Evolutionary conservation across 2,113 vertebrate species (phyloP), one percentile per base, ranked within the genome.

Genomic region (Lathamus discolor): DNA sequence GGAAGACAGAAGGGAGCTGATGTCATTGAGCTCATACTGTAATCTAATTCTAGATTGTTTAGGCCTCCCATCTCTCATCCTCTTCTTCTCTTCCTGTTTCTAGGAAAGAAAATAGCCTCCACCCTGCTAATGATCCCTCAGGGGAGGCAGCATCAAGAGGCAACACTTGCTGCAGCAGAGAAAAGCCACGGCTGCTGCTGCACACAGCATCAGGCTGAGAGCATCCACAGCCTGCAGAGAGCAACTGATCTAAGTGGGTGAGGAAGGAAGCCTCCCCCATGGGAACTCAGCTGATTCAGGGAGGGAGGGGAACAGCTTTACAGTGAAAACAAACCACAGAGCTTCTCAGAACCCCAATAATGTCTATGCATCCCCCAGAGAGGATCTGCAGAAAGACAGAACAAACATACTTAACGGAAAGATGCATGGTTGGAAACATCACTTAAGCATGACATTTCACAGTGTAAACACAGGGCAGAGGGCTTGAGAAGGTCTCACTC

Each of bases 21-120:
- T 88, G 88, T 93, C 77, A 94, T 57, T 83, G 86, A 88, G 80
- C 39, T 88, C 69, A 82, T 20, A 13, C 29, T 72, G 80, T 81
- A 96, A 94, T 91, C 90, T 78, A 93, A 93, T 28, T 92, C 92
- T 79, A 76, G 77, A 73, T 76, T 92, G 73, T 92, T 88, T 41
- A 92, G 90, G 90, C 83, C 80, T 96, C 90, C 77, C 90, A 96
- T 82, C 86, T 93, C 88, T 94, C 88, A 84, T 74, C 64, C 83
- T 92, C 80, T 86, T 87, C 92, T 91, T 61, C 92, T 94, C 83
- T 96, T 96, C 95, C 96, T 97, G 80, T 96, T 96, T 97, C 95
- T 96, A 97, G 96, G 96, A 89, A 96, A 94, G 70, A 64, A 46
- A 84, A 92, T 31, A 83, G 90, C 95, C 96, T 95, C 96, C 95